A percentile compares a stretch with the other conserved stretches of the same genome.
phyloP scores from a whole-genome alignment of 2,888 invertebrate genomes.

The Drosophila mayaguana region DNA sequence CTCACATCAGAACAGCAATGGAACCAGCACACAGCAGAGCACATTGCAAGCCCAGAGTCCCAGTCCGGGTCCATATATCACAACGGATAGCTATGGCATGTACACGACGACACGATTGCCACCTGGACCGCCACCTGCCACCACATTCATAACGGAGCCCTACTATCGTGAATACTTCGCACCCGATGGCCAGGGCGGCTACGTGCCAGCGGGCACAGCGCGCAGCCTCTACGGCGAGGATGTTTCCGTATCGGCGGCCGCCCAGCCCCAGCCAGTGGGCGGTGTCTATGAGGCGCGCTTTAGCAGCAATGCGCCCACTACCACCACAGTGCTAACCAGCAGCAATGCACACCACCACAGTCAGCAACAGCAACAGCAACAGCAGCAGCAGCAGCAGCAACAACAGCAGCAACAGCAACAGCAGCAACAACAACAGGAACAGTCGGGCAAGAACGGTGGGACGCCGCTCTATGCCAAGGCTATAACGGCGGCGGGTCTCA shows the following conservation, averaged over 20 bases:
- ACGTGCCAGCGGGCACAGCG: conserved; percentile 82
- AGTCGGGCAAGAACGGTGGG: conserved; percentile 77
- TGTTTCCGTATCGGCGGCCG: conserved; percentile 83
- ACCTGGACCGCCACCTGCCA: conserved; percentile 82
- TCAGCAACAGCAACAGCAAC: conserved; percentile 54
- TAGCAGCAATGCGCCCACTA: conserved; percentile 72
- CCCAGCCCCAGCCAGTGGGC: conserved; percentile 71
- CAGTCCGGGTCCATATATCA: conserved; percentile 85
- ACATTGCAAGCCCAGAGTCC: conserved; percentile 84
- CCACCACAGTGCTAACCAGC: conserved; percentile 75
- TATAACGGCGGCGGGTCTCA: conserved; percentile 91
- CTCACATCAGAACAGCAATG: conserved; percentile 67
- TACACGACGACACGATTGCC: conserved; percentile 83
- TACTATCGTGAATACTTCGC: conserved; percentile 92
- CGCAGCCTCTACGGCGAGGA: conserved; percentile 84
- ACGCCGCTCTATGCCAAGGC: conserved; percentile 85
- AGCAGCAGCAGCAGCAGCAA: conserved; percentile 56
- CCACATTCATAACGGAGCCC: conserved; percentile 89
- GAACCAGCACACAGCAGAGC: conserved; percentile 63
- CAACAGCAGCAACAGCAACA: conserved; percentile 62
- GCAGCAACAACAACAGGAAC: conserved; percentile 53
- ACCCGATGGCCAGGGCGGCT: conserved; percentile 86
- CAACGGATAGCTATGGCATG: conserved; percentile 85
- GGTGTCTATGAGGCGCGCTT: conserved; percentile 84
- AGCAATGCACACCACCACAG: conserved; percentile 55